Evolutionary conservation across 1,140 invertebrate species (phyloP).

Genomic region (Drosophila suzukii): DNA sequence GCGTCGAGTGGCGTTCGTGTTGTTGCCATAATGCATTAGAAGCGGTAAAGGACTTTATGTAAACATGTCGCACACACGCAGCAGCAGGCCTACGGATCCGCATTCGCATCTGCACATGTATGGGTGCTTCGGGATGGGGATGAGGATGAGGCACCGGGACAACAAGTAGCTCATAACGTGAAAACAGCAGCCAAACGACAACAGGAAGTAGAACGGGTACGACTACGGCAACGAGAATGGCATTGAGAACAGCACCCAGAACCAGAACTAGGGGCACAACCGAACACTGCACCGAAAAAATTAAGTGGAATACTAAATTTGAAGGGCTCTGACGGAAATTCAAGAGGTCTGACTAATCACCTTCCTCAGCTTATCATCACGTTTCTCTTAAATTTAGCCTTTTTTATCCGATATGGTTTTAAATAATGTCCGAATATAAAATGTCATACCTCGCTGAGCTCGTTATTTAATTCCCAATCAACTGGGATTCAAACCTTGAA

Average conservation of each 20-base stretch:
- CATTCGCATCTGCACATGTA: constrained; percentile 12
- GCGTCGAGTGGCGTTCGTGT: constrained; percentile 65
- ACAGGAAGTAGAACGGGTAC: constrained; percentile 47
- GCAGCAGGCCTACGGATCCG: constrained; percentile 30
- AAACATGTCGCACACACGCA: constrained; percentile 59
- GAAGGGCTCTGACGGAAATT: not conserved
- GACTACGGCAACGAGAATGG: constrained; percentile 49
- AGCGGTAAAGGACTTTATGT: constrained; percentile 68
- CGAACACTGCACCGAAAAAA: constrained; percentile 15
- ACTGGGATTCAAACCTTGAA: no score
- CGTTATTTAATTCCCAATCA: no score
- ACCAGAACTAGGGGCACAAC: constrained; percentile 29
- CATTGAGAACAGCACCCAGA: constrained; percentile 43
- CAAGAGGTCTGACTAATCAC: no score
- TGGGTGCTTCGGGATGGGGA: constrained; percentile 1
- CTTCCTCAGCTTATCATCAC: no score
- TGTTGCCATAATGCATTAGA: constrained; percentile 79
- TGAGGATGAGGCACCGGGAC: constrained; percentile 39
- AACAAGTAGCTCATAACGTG: constrained; percentile 79
- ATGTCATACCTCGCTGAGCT: no score
- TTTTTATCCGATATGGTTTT: no score
- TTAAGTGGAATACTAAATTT: not conserved
- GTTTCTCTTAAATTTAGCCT: no score
- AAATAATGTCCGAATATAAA: no score
- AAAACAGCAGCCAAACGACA: constrained; percentile 57